phyloP scores from a whole-genome alignment of 2,113 vertebrate species.

The Ovibos moschatus region DNA sequence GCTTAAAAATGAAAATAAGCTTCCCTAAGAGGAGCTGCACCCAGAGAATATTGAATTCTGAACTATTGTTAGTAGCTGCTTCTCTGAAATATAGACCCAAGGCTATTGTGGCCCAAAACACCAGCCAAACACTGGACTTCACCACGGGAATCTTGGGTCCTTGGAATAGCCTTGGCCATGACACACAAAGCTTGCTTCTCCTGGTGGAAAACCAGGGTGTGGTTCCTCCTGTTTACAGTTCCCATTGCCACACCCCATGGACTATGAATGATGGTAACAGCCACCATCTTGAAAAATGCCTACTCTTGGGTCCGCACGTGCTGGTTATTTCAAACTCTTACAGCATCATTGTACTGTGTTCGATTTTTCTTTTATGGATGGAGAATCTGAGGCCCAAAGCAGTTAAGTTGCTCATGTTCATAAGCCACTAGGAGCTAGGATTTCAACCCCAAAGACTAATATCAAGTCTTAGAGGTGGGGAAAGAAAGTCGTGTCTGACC shows the following conservation, averaged over 20 bases:
- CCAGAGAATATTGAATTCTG: background rate
- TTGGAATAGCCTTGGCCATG: background rate
- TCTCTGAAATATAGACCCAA: background rate
- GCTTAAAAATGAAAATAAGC: background rate
- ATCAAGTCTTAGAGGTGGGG: background rate
- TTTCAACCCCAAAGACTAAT: background rate
- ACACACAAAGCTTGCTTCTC: background rate
- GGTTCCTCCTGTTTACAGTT: background rate
- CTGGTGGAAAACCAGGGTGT: background rate
- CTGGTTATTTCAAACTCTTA: background rate
- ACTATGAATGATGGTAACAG: background rate
- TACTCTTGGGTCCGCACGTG: fast-evolving
- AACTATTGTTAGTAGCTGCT: background rate
- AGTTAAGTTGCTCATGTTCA: background rate
- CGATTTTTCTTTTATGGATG: background rate
- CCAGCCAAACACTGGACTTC: background rate
- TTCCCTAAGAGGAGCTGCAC: background rate
- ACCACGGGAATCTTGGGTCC: background rate
- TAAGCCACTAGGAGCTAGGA: background rate
- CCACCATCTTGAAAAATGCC: background rate
- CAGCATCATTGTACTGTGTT: background rate
- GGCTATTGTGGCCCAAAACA: background rate
- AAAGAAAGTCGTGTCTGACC: background rate
- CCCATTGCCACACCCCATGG: background rate
- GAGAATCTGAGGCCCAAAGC: background rate